These are phyloP conservation scores for Atlantisia rogersi DNA, from an alignment of 2,113 vertebrate species.

Conservation along the genomic window DNA sequence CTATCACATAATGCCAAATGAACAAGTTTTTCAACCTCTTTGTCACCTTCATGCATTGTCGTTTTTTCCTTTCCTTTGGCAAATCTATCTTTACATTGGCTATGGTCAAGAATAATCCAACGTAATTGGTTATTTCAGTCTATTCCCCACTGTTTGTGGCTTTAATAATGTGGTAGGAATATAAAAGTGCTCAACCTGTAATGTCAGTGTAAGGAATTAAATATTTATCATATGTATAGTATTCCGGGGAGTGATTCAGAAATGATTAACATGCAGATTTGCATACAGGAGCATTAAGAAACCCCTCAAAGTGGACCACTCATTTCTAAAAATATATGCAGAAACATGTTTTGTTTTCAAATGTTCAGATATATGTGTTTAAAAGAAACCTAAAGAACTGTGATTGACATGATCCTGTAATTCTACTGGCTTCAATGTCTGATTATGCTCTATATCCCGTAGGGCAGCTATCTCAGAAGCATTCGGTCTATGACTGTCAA, in stretches of 20 bases:
- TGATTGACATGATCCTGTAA: background rate
- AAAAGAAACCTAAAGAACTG: background rate
- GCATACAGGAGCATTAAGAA: background rate
- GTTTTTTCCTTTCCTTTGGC: background rate
- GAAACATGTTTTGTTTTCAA: conserved; percentile 13
- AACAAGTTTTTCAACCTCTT: background rate
- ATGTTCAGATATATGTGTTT: background rate
- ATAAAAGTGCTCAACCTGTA: background rate
- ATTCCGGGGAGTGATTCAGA: background rate
- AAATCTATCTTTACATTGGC: background rate
- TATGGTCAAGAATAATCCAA: background rate
- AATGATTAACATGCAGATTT: background rate
- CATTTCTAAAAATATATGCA: conserved; percentile 5
- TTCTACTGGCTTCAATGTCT: background rate
- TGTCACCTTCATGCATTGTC: background rate
- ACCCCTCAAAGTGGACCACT: background rate
- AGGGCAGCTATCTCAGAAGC: background rate
- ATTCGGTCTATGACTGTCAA: background rate
- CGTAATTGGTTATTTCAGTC: background rate
- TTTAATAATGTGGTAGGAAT: background rate
- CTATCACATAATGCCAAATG: background rate
- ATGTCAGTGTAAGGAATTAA: conserved; percentile 18
- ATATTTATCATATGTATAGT: conserved; percentile 13
- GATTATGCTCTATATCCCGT: background rate
- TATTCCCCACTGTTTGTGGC: background rate